A percentile compares a stretch with the other conserved stretches of the same genome.
Evolutionary conservation across 2,113 vertebrate genomes (phyloP).

Genomic region (Lethenteron camtschaticum): DNA sequence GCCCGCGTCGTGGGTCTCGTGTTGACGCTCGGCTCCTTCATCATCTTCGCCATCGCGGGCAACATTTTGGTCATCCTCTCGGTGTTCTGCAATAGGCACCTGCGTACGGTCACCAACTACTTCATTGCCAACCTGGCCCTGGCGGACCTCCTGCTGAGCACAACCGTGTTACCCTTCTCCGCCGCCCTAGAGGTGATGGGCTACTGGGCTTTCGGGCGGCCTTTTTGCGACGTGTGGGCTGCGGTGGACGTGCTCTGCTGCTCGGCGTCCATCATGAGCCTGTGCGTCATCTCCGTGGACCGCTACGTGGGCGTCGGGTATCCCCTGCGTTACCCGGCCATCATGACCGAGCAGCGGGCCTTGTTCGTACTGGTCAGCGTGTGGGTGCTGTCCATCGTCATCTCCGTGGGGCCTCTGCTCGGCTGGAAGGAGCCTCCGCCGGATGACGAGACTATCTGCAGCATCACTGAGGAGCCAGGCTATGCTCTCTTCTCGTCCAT

Average conservation of each 20-base stretch:
- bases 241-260: conserved; percentile 87
- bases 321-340: conserved; percentile 62
- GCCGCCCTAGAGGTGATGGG: conserved; percentile 60
- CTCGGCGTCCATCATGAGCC: conserved; percentile 79
- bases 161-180: conserved; percentile 73
- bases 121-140: conserved; percentile 88
- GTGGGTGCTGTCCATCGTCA: conserved; percentile 68
- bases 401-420: conserved; percentile 81
- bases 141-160: conserved; percentile 72
- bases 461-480: conserved; percentile 76
- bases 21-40: conserved; percentile 68
- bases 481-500: conserved; percentile 88
- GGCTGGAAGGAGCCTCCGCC: conserved; percentile 83
- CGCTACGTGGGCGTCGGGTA: conserved; percentile 80
- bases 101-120: conserved; percentile 84
- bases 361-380: conserved; percentile 61
- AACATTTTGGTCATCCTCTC: conserved; percentile 87
- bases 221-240: conserved; percentile 92
- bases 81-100: conserved; percentile 78
- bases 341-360: conserved; percentile 66
- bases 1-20: conserved; percentile 51
- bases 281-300: conserved; percentile 89
- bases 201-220: conserved; percentile 67
- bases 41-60: conserved; percentile 69
- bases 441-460: conserved; percentile 48